These are phyloP conservation scores for Nycticorax nycticorax DNA, from an alignment of 2,113 vertebrate species.

Conservation along the genomic window DNA sequence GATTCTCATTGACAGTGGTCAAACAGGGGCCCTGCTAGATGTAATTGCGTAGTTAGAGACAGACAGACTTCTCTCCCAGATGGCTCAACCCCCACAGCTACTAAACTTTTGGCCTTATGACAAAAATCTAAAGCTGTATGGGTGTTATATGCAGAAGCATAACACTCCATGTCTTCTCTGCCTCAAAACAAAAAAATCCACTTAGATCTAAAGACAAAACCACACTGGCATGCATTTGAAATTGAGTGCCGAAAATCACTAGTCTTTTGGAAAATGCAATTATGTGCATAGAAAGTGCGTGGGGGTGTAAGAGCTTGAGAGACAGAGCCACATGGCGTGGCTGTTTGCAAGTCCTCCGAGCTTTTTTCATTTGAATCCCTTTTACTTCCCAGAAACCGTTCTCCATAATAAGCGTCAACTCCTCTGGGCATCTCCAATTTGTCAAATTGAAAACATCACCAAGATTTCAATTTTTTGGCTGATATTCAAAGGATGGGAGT, in stretches of 20 bases:
- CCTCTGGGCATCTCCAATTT: background rate
- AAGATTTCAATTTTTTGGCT: background rate
- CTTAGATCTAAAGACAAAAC: background rate
- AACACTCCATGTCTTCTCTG: background rate
- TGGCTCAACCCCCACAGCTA: background rate
- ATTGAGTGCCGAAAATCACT: background rate
- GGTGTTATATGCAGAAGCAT: background rate
- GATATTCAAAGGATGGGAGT: background rate
- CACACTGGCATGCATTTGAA: background rate
- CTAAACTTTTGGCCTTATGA: background rate
- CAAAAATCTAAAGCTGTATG: background rate
- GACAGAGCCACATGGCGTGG: constrained; percentile 18
- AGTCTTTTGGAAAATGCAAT: constrained; percentile 28
- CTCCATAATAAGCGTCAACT: background rate
- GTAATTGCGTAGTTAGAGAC: background rate
- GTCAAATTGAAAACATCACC: background rate
- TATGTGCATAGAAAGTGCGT: background rate
- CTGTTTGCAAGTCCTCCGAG: background rate
- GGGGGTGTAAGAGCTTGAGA: constrained; percentile 19
- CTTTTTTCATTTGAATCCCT: background rate
- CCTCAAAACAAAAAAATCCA: constrained; percentile 18
- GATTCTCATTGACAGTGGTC: background rate
- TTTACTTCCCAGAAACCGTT: background rate
- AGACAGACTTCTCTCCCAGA: background rate
- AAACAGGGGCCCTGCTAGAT: background rate